A percentile compares a stretch with the other conserved stretches of the same genome.
Evolutionary conservation across 2,113 vertebrate genomes (phyloP).

Genomic region (Notiomystis cincta): DNA sequence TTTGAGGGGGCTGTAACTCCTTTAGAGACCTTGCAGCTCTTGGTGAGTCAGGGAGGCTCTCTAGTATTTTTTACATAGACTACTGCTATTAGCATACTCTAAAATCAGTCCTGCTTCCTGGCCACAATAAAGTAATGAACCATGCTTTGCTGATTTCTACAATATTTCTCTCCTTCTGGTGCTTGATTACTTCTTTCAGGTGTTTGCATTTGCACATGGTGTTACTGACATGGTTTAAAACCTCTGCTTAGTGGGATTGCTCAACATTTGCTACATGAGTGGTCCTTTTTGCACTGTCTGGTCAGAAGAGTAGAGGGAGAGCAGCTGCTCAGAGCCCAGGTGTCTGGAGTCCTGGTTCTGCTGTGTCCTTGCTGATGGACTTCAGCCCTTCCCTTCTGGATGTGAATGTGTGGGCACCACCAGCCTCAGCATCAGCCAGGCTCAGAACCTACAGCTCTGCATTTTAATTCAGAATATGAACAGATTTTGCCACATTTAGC

Average conservation of each 20-base stretch:
- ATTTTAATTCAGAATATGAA: not conserved
- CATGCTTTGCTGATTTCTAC: not conserved
- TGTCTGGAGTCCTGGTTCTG: not conserved
- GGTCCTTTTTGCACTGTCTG: not conserved
- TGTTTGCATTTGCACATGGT: not conserved
- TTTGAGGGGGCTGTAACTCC: not conserved
- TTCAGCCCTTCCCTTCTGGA: not conserved
- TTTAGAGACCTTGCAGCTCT: not conserved
- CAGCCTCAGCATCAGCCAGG: not conserved
- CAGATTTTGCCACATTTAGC: not conserved
- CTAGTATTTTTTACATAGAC: not conserved
- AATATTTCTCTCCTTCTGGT: not conserved
- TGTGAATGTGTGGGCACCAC: accelerated
- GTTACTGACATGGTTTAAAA: not conserved
- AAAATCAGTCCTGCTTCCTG: not conserved
- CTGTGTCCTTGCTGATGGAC: not conserved
- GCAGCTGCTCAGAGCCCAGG: not conserved
- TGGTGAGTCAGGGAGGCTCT: not conserved
- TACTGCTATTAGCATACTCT: not conserved
- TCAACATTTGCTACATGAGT: not conserved
- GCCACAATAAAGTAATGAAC: not conserved
- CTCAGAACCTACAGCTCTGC: not conserved
- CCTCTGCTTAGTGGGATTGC: not conserved
- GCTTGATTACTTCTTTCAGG: not conserved
- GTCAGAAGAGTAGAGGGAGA: not conserved